Percentiles rank a stretch among this genome's conserved stretches.
Conservation (phyloP, 2,888 invertebrate species). For the Malthinus flaveolus region DNA sequence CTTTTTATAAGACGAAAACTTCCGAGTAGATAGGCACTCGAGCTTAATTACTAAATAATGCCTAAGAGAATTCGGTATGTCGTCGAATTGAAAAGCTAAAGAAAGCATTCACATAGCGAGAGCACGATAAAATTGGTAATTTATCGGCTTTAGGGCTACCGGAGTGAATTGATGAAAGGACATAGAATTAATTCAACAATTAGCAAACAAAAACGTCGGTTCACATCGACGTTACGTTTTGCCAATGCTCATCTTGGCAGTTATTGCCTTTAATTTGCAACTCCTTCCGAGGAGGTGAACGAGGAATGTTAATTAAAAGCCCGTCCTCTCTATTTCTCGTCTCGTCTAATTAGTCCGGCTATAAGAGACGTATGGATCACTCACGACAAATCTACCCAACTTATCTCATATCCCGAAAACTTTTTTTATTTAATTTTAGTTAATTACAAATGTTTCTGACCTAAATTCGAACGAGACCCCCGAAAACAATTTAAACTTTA, state of each 20-base stretch:
- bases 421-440: constrained; percentile 3
- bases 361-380: constrained; percentile 39
- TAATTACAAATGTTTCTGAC: not conserved
- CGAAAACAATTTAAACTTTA: no score
- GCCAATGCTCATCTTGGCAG: constrained; percentile 52
- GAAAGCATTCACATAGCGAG: constrained; percentile 36
- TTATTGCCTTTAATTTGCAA: constrained; percentile 57
- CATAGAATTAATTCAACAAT: constrained; percentile 54
- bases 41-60: constrained; percentile 22
- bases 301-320: constrained; percentile 58
- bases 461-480: not conserved
- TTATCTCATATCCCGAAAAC: constrained; percentile 11
- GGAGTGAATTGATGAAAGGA: constrained; percentile 48
- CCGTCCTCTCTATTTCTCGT: constrained; percentile 44
- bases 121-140: constrained; percentile 39
- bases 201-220: constrained; percentile 54
- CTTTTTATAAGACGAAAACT: no score
- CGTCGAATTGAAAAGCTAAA: constrained; percentile 30
- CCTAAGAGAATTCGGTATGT: constrained; percentile 24
- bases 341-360: constrained; percentile 44
- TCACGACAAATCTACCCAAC: constrained; percentile 32
- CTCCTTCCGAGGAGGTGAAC: constrained; percentile 52
- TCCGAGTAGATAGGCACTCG: not conserved
- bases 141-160: constrained; percentile 35
- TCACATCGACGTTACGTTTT: constrained; percentile 48